Conservation (phyloP, 1,140 invertebrate genomes). For the Penaeus vannamei region DNA sequence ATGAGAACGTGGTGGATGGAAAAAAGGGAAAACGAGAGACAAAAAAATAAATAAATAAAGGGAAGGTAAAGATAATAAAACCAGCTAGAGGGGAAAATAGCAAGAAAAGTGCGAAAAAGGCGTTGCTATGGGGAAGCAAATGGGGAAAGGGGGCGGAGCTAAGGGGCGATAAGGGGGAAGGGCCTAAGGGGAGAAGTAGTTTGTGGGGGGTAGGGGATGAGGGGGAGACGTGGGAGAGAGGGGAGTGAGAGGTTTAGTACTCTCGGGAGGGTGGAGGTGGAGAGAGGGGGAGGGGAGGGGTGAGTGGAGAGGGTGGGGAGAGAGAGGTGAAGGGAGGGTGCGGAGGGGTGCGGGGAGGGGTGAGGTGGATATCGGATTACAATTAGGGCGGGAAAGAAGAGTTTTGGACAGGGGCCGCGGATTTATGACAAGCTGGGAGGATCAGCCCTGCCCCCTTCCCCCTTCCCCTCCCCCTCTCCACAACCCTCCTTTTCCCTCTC, state of each 20-base stretch:
- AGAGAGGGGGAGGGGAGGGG: neutral
- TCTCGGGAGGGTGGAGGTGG: neutral
- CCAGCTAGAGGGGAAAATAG: too few species aligned
- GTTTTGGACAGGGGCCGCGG: too few species aligned
- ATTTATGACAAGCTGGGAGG: too few species aligned
- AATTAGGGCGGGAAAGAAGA: neutral
- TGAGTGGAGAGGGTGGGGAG: neutral
- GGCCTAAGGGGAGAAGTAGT: neutral
- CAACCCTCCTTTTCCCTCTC: too few species aligned
- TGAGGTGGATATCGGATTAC: neutral
- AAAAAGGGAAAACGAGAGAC: too few species aligned
- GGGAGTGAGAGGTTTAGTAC: neutral
- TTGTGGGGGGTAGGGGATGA: neutral
- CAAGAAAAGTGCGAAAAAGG: too few species aligned
- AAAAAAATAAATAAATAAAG: too few species aligned
- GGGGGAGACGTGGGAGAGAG: conserved; percentile 1
- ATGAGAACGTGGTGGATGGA: too few species aligned
- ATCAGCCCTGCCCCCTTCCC: neutral
- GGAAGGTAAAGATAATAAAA: too few species aligned
- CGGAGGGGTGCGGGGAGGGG: neutral
- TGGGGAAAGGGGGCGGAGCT: neutral
- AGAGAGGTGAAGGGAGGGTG: neutral
- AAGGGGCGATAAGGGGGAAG: neutral
- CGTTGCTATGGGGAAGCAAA: too few species aligned
- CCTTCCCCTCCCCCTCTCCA: neutral